phyloP scores from a whole-genome alignment of 2,113 vertebrate species.

The Illadopsis cleaveri region DNA sequence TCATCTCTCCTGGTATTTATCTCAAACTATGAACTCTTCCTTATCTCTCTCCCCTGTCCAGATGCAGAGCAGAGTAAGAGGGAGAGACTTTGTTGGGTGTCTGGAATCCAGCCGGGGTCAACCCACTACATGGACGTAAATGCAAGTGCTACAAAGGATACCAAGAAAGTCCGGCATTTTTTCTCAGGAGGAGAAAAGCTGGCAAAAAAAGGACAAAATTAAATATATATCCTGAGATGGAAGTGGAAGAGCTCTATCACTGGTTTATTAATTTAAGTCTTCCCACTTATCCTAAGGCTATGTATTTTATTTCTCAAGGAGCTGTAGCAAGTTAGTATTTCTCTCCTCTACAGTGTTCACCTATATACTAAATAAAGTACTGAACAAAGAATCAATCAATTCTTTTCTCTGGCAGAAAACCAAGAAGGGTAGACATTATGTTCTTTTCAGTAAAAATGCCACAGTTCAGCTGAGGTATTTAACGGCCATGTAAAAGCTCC shows the following conservation, averaged over 20 bases:
- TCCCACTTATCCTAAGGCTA: background rate
- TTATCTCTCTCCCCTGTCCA: background rate
- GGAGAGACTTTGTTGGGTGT: background rate
- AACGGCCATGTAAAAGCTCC: background rate
- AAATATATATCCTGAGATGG: background rate
- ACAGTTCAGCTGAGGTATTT: background rate
- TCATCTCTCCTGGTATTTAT: background rate
- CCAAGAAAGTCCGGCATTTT: background rate
- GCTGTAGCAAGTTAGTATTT: background rate
- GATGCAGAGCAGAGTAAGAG: background rate
- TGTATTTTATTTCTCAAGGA: background rate
- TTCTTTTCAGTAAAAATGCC: background rate
- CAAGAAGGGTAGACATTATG: background rate
- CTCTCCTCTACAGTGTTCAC: background rate
- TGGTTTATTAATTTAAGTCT: background rate
- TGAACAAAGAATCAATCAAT: background rate
- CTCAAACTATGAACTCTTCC: background rate
- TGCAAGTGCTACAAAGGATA: background rate
- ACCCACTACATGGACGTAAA: background rate
- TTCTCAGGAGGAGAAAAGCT: background rate
- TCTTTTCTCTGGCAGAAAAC: background rate
- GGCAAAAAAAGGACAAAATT: background rate
- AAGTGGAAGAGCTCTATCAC: background rate
- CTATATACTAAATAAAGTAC: background rate
- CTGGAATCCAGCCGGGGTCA: background rate